A percentile compares a stretch with the other conserved stretches of the same genome.
Evolutionary conservation across 1,140 invertebrate genomes (phyloP).

Genomic region (Drosophila busckii): DNA sequence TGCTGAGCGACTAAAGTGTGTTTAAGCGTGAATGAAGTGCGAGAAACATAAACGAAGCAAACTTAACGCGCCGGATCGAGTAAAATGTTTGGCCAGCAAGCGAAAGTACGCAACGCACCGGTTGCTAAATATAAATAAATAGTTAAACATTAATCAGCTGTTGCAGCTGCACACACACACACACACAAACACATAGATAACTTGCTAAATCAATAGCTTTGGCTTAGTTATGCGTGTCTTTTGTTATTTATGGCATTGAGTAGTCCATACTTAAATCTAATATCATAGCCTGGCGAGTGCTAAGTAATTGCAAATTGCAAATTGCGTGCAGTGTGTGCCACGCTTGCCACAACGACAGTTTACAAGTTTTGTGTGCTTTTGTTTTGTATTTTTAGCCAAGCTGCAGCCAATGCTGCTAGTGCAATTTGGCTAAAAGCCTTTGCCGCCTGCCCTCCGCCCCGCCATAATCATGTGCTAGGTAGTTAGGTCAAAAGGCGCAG

Average conservation of each 20-base stretch:
- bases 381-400: conserved; percentile 4
- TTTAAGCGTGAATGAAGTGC: conserved; percentile 26
- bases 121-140: too few relatives aligned
- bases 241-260: conserved; percentile 31
- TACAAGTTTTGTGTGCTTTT: conserved; percentile 35
- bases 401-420: conserved; percentile 41
- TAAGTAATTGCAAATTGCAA: conserved; percentile 73
- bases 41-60: conserved; percentile 14
- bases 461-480: too few relatives aligned
- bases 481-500: conserved; percentile 68
- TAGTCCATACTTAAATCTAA: too few relatives aligned
- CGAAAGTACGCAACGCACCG: conserved; percentile 27
- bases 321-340: too few relatives aligned
- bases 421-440: conserved; percentile 70
- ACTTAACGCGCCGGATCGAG: background rate
- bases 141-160: too few relatives aligned
- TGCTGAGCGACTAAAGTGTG: conserved; percentile 26
- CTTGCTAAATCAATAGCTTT: too few relatives aligned
- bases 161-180: too few relatives aligned
- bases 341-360: conserved; percentile 37
- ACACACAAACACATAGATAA: too few relatives aligned
- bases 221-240: too few relatives aligned
- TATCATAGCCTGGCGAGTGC: conserved; percentile 21
- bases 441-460: conserved; percentile 12
- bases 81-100: conserved; percentile 19